Evolutionary conservation across 2,113 vertebrate genomes (phyloP).

Genomic region (Tiliqua scincoides): DNA sequence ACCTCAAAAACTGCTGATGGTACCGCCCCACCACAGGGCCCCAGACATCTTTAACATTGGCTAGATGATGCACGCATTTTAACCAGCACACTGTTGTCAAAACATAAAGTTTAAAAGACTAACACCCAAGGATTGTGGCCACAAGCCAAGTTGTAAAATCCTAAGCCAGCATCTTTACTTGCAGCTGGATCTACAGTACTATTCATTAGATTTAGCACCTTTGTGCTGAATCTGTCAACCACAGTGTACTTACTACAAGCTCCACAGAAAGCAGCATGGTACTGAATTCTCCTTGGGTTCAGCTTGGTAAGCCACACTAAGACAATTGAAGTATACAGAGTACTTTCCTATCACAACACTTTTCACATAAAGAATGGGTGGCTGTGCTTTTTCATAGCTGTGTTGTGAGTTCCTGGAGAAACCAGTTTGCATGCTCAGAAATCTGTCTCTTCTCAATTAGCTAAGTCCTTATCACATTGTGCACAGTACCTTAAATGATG

Average conservation of each 20-base stretch:
- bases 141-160: neutral
- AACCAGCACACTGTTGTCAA: neutral
- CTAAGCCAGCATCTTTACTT: neutral
- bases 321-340: neutral
- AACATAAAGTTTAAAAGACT: neutral
- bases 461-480: conserved; percentile 31
- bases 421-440: conserved; percentile 27
- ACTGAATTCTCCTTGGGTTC: neutral
- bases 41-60: neutral
- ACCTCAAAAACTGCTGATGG: neutral
- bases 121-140: neutral
- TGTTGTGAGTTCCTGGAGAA: conserved; percentile 2
- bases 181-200: neutral
- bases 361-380: conserved; percentile 19
- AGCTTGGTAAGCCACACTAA: neutral
- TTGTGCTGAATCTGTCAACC: neutral
- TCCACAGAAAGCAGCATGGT: neutral
- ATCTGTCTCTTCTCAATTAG: conserved; percentile 44
- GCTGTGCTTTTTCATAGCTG: neutral
- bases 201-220: too few species aligned
- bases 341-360: neutral
- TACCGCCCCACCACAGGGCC: neutral
- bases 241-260: neutral
- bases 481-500: conserved; percentile 33
- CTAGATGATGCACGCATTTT: neutral